Evolutionary conservation across 2,113 vertebrate genomes (phyloP).

Genomic region (Amblyornis subalaris): DNA sequence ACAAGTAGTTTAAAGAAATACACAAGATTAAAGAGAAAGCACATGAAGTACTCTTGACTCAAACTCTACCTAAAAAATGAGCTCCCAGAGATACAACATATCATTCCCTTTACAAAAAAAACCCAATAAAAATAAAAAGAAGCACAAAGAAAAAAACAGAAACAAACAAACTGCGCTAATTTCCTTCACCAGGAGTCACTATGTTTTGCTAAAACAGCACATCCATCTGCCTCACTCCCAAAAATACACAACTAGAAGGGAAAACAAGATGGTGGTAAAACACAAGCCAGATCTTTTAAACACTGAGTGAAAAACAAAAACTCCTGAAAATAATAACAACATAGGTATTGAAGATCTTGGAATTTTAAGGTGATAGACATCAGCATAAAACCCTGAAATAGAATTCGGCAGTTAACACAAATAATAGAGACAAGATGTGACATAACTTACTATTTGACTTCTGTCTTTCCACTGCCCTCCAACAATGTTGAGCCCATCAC

Average conservation of each 20-base stretch:
- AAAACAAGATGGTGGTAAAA: not conserved
- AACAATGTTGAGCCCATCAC: accelerated
- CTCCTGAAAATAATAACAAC: not conserved
- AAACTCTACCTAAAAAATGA: not conserved
- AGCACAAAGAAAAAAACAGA: not conserved
- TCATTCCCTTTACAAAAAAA: not conserved
- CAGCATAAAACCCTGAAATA: not conserved
- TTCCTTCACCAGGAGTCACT: not conserved
- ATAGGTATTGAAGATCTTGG: not conserved
- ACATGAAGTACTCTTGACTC: not conserved
- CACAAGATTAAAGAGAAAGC: not conserved
- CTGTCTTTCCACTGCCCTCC: not conserved
- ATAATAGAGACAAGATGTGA: not conserved
- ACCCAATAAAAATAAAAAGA: not conserved
- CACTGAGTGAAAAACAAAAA: not conserved
- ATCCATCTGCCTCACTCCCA: not conserved
- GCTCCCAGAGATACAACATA: not conserved
- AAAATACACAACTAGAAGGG: not conserved
- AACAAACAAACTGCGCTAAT: not conserved
- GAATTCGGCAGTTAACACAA: not conserved
- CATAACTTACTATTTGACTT: not conserved
- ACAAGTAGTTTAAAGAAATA: not conserved
- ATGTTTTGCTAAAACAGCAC: not conserved
- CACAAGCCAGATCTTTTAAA: not conserved
- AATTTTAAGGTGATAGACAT: not conserved